Percentiles rank a stretch among this genome's conserved stretches.
These are phyloP conservation scores for Procambarus virginalis DNA, from an alignment of 1,140 invertebrate genomes.

Conservation along the genomic window DNA sequence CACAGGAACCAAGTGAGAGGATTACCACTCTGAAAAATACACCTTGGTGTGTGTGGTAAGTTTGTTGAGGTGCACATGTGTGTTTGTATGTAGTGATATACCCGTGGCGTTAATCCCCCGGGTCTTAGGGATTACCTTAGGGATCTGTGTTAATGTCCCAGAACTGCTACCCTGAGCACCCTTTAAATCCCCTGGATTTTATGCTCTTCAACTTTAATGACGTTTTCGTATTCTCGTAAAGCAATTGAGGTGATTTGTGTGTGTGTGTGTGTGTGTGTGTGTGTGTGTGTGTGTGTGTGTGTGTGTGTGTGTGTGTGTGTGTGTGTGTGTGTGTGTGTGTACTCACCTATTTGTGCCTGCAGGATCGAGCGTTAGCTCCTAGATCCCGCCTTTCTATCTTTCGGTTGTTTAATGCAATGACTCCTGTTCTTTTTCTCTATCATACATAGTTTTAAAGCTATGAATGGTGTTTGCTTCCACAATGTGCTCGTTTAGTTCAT, in stretches of 20 bases:
- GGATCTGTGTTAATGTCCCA: background rate
- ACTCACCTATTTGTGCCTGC: background rate
- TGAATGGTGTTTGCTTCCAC: too few species aligned
- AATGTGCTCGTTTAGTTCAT: too few species aligned
- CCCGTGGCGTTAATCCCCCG: background rate
- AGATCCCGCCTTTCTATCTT: too few species aligned
- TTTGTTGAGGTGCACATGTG: background rate
- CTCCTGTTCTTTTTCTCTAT: too few species aligned
- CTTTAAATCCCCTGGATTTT: background rate
- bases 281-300: background rate
- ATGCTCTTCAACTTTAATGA: background rate
- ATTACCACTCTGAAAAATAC: background rate
- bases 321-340: background rate
- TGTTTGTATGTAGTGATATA: background rate
- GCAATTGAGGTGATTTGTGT: background rate
- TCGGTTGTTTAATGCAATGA: too few species aligned
- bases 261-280: background rate
- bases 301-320: background rate
- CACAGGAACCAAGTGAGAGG: background rate
- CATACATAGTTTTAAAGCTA: too few species aligned
- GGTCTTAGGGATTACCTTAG: background rate
- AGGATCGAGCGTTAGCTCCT: too few species aligned
- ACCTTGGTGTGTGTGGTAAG: background rate
- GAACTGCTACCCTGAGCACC: background rate
- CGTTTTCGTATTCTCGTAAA: background rate